These are phyloP conservation scores for Labeo catla DNA, from an alignment of 2,113 vertebrate genomes.

Conservation along the genomic window DNA sequence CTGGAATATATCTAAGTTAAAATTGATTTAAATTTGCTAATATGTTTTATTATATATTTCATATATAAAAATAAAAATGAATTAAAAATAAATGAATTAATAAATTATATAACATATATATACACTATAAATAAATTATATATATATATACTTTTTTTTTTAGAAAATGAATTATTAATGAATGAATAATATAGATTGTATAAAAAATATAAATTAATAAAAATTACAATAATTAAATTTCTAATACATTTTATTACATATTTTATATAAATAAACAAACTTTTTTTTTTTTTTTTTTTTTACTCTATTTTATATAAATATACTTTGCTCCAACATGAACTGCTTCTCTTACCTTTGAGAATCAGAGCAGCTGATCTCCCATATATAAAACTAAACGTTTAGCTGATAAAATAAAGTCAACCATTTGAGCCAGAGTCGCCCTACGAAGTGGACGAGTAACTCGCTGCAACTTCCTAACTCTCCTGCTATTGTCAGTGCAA, in stretches of 20 bases:
- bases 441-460: neutral
- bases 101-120: too few relatives aligned
- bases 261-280: neutral
- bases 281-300: too few relatives aligned
- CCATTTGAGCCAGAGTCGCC: neutral
- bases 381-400: neutral
- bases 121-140: too few relatives aligned
- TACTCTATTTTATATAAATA: neutral
- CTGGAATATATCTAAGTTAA: too few relatives aligned
- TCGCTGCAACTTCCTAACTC: neutral
- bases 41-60: neutral
- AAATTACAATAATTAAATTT: too few relatives aligned
- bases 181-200: neutral
- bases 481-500: slow-evolving; percentile 33
- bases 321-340: neutral
- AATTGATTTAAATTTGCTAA: too few relatives aligned
- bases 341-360: slow-evolving; percentile 23
- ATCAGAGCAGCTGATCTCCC: neutral
- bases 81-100: too few relatives aligned
- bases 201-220: too few relatives aligned
- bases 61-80: neutral
- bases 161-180: too few relatives aligned
- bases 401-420: neutral
- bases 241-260: neutral
- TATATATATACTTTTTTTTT: too few relatives aligned